Percentiles rank a stretch among this genome's conserved stretches.
These are phyloP conservation scores for Cassiopea andromeda DNA, from an alignment of 30 jellyfish, hydroid and myxozoan genomes.

Conservation along the genomic window DNA sequence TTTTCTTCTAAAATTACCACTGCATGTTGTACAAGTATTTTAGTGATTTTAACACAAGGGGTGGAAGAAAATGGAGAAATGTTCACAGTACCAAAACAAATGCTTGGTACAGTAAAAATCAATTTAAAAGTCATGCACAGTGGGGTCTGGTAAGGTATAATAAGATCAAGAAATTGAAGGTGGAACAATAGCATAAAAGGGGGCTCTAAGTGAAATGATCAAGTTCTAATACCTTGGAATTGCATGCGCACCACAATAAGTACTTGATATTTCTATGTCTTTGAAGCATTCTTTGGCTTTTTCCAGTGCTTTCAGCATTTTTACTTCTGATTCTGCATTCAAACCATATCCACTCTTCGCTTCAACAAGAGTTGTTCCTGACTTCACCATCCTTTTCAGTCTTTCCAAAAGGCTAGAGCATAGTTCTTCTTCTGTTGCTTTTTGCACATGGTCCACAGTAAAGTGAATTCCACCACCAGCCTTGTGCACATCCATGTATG, in stretches of 20 bases:
- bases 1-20: no score
- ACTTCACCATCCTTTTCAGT: slow-evolving; percentile 71
- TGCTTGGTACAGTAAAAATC: no score
- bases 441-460: slow-evolving; percentile 83
- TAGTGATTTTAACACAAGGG: no score
- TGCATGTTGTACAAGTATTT: no score
- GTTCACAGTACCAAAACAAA: no score
- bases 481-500: slow-evolving; percentile 92
- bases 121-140: no score
- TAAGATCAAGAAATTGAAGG: no score
- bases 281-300: slow-evolving; percentile 56
- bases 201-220: neutral
- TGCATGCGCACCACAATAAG: slow-evolving; percentile 97
- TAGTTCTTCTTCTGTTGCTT: slow-evolving; percentile 87
- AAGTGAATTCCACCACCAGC: slow-evolving; percentile 95
- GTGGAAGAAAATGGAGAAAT: no score
- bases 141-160: no score
- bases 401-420: slow-evolving; percentile 68
- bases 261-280: slow-evolving; percentile 80
- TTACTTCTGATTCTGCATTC: slow-evolving; percentile 81
- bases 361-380: slow-evolving; percentile 92
- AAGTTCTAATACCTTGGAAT: slow-evolving; percentile 71
- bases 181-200: no score
- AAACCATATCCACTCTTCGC: slow-evolving; percentile 98
- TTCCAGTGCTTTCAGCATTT: slow-evolving; percentile 82